Percentiles rank a stretch among this genome's conserved stretches.
These are phyloP conservation scores for Sternarchorhynchus goeldii DNA, from an alignment of 2,797 vertebrate species.

Conservation along the genomic window DNA sequence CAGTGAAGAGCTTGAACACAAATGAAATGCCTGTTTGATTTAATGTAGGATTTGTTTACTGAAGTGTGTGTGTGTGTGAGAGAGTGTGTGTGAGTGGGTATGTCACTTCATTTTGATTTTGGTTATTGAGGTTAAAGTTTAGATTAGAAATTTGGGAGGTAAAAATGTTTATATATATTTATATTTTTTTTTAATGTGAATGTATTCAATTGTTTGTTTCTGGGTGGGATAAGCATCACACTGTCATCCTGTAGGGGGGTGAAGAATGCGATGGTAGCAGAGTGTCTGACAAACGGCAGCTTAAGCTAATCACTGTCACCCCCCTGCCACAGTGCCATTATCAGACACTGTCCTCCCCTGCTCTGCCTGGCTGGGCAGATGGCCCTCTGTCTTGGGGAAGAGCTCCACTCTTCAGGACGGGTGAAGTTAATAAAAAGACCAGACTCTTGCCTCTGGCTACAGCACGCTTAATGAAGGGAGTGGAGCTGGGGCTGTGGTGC, in stretches of 20 bases:
- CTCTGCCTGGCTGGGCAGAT: conserved; percentile 42
- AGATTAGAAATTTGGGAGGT: too few species aligned
- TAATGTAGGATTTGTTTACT: conserved; percentile 30
- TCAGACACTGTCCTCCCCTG: conserved; percentile 56
- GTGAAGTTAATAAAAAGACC: conserved; percentile 52
- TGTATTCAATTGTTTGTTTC: too few species aligned
- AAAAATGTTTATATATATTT: too few species aligned
- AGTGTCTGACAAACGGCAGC: conserved; percentile 59
- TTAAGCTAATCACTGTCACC: conserved; percentile 61
- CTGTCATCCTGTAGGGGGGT: too few species aligned
- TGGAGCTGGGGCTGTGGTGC: too few species aligned
- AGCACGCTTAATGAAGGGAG: conserved; percentile 18
- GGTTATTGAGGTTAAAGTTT: too few species aligned
- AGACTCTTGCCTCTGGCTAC: conserved; percentile 43
- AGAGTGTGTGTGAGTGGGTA: conserved; percentile 9
- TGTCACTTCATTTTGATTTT: too few species aligned
- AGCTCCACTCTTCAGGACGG: conserved; percentile 33
- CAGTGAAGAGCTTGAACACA: conserved; percentile 8
- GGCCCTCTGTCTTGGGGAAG: conserved; percentile 42
- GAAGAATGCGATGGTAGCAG: conserved; percentile 41
- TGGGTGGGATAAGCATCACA: too few species aligned
- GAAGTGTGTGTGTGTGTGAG: conserved; percentile 12
- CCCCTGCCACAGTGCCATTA: conserved; percentile 56
- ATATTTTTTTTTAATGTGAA: too few species aligned
- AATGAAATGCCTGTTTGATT: conserved; percentile 37